Evolutionary conservation across 2,113 vertebrate genomes (phyloP).

Genomic region (Charina bottae): DNA sequence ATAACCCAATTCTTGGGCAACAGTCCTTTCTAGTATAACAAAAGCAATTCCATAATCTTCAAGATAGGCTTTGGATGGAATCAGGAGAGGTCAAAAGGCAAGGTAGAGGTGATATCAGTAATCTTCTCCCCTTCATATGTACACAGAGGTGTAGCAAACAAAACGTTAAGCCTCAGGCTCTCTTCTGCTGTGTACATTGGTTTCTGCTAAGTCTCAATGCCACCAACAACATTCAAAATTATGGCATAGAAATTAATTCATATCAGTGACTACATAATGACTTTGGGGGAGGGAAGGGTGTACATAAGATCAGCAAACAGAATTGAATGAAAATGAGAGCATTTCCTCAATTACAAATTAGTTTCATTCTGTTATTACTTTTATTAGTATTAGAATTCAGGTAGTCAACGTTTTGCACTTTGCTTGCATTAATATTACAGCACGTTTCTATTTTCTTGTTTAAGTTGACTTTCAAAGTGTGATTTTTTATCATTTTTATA

Average conservation of each 20-base stretch:
- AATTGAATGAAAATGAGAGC: not conserved
- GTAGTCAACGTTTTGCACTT: not conserved
- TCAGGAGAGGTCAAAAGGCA: not conserved
- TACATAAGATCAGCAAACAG: not conserved
- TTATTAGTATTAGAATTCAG: not conserved
- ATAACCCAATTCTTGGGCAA: not conserved
- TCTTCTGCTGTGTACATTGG: not conserved
- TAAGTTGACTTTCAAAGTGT: no score
- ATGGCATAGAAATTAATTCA: not conserved
- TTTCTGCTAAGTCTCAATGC: not conserved
- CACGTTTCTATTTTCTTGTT: not conserved
- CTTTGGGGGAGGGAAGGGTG: not conserved
- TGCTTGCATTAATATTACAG: not conserved
- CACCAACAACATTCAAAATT: not conserved
- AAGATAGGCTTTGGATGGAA: not conserved
- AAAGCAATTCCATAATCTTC: not conserved
- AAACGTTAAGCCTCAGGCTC: not conserved
- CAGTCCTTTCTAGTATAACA: not conserved
- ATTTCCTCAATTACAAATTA: not conserved
- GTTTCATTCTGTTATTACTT: not conserved
- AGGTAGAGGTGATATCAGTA: not conserved
- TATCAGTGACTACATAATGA: not conserved
- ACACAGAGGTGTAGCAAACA: not conserved
- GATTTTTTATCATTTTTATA: not conserved
- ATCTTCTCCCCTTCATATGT: not conserved